Evolutionary conservation across 2,113 vertebrate species (phyloP).

Genomic region (Galemys pyrenaicus): DNA sequence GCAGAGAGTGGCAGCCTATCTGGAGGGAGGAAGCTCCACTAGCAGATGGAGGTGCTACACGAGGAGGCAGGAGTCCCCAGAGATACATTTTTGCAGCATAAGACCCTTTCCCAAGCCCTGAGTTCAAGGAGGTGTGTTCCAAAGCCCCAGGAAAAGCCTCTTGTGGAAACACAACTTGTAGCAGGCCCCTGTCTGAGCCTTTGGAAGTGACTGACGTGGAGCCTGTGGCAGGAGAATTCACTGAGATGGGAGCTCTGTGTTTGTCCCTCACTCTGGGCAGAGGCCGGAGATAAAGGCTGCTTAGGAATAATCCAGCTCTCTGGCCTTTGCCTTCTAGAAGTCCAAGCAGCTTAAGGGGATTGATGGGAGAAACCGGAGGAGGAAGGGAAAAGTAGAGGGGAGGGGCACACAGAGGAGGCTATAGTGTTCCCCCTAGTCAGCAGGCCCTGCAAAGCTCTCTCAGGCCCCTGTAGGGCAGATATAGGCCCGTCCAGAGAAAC

Average conservation of each 20-base stretch:
- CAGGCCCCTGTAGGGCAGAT: fast-evolving
- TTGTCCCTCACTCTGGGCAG: too few species aligned
- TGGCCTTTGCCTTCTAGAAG: not conserved
- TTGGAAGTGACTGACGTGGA: not conserved
- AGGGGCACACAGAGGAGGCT: not conserved
- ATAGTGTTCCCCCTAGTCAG: too few species aligned
- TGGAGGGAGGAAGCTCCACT: not conserved
- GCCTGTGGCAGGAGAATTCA: too few species aligned
- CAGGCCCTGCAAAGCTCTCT: not conserved
- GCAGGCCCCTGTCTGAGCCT: not conserved
- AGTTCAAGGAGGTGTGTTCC: not conserved
- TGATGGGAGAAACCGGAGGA: too few species aligned
- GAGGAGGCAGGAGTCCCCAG: not conserved
- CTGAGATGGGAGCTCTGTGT: too few species aligned
- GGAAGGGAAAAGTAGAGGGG: too few species aligned
- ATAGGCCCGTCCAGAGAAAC: not conserved
- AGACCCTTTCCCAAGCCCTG: not conserved
- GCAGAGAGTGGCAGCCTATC: not conserved
- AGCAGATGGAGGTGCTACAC: not conserved
- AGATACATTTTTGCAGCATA: not conserved
- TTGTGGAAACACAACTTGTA: too few species aligned
- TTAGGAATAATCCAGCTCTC: not conserved
- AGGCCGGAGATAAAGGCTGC: not conserved
- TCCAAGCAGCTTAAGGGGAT: not conserved
- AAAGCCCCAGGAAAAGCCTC: not conserved